Evolutionary conservation across 2,113 vertebrate species (phyloP).

Genomic region (Paratilapia polleni): DNA sequence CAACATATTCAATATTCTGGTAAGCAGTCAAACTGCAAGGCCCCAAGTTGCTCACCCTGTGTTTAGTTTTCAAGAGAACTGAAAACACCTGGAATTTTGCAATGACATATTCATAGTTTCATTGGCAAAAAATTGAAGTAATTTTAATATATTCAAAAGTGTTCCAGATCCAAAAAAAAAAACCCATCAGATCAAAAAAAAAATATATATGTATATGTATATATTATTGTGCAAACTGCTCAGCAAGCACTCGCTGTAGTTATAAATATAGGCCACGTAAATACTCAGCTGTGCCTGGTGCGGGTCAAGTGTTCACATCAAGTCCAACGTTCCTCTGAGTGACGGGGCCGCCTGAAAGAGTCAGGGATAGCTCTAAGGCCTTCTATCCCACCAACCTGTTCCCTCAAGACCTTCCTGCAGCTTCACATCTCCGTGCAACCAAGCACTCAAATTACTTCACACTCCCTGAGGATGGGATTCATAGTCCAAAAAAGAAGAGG

Average conservation of each 20-base stretch:
- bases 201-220: too few relatives aligned
- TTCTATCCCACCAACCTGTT: constrained; percentile 16
- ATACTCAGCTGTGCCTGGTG: constrained; percentile 84
- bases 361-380: constrained; percentile 32
- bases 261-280: constrained; percentile 78
- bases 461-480: background rate
- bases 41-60: background rate
- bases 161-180: background rate
- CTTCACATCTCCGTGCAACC: background rate
- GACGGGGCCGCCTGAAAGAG: constrained; percentile 76
- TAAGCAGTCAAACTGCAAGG: background rate
- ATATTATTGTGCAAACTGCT: constrained; percentile 25
- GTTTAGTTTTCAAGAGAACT: background rate
- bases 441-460: constrained; percentile 43
- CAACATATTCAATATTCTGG: background rate
- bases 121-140: background rate
- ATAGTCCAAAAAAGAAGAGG: constrained; percentile 10
- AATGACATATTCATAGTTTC: background rate
- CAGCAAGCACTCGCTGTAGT: constrained; percentile 30
- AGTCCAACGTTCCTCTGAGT: constrained; percentile 68
- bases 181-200: background rate
- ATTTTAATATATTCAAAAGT: background rate
- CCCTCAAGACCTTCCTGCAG: constrained; percentile 21
- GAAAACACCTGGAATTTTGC: background rate
- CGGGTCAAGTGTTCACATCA: constrained; percentile 57